Conservation (phyloP, 1,140 invertebrate genomes). For the Halictus rubicundus region DNA sequence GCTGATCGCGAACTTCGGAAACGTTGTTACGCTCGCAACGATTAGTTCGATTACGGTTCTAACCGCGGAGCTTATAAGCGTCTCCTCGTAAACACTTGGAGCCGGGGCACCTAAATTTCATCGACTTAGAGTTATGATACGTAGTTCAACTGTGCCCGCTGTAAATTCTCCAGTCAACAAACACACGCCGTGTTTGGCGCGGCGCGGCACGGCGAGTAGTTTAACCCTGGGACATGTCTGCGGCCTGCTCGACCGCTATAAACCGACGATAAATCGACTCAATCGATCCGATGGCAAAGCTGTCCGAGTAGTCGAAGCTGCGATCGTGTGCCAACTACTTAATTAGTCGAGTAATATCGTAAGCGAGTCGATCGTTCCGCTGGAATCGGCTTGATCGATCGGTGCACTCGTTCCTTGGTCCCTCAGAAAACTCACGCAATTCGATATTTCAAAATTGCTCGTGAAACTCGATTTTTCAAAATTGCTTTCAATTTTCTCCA, state of each 20-base stretch:
- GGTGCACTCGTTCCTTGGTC: too few relatives aligned
- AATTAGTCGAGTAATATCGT: background rate
- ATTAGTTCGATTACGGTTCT: background rate
- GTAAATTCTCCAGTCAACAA: background rate
- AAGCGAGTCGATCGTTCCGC: background rate
- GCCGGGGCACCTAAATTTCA: background rate
- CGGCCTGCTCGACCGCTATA: background rate
- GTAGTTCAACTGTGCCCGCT: background rate
- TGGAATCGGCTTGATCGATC: too few relatives aligned
- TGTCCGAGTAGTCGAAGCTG: background rate
- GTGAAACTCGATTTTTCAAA: too few relatives aligned
- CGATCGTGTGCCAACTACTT: background rate
- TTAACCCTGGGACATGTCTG: background rate
- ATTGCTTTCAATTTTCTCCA: too few relatives aligned
- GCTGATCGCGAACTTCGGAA: too few relatives aligned
- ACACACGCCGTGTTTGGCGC: background rate
- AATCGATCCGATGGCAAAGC: conserved; percentile 6
- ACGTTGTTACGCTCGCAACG: background rate
- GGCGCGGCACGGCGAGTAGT: too few relatives aligned
- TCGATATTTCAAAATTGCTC: too few relatives aligned
- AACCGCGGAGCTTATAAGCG: background rate
- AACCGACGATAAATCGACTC: conserved; percentile 20
- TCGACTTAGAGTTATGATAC: background rate
- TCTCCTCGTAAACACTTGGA: background rate
- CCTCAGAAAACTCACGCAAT: too few relatives aligned